Conservation (phyloP, 2,888 invertebrate genomes). For the Cinara cedri region DNA sequence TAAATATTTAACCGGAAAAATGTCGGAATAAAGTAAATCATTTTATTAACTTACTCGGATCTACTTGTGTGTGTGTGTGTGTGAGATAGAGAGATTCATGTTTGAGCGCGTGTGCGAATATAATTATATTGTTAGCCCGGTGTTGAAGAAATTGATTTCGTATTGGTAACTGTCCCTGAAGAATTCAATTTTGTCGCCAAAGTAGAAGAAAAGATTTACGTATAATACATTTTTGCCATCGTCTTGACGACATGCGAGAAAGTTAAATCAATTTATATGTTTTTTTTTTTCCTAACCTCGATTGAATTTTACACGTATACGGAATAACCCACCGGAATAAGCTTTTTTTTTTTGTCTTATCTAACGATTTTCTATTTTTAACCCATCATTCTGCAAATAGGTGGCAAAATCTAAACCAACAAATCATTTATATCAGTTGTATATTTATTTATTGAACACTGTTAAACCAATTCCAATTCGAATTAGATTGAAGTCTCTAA, state of each 20-base stretch:
- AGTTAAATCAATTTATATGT: slow-evolving; percentile 44
- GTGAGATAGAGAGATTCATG: too few species aligned
- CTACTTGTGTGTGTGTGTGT: background rate
- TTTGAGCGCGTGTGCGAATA: background rate
- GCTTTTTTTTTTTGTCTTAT: slow-evolving; percentile 24
- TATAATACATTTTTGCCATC: slow-evolving; percentile 44
- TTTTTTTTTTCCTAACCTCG: background rate
- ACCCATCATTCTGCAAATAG: too few species aligned
- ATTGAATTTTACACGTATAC: slow-evolving; percentile 27
- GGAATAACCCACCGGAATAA: background rate
- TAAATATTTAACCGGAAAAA: too few species aligned
- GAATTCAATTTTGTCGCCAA: slow-evolving; percentile 30
- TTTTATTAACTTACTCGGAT: too few species aligned
- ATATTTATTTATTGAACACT: too few species aligned
- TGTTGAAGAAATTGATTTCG: slow-evolving; percentile 32
- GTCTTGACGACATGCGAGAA: slow-evolving; percentile 9
- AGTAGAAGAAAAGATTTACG: background rate
- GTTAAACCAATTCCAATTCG: too few species aligned
- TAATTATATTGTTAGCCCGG: background rate
- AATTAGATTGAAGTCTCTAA: too few species aligned
- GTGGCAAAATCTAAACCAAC: too few species aligned
- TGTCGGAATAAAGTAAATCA: too few species aligned
- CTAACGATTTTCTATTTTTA: slow-evolving; percentile 12
- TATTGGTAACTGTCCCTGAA: slow-evolving; percentile 1
- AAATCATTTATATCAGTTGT: too few species aligned